Conservation (phyloP, 2,888 invertebrate genomes). For the Mythimna loreyi region DNA sequence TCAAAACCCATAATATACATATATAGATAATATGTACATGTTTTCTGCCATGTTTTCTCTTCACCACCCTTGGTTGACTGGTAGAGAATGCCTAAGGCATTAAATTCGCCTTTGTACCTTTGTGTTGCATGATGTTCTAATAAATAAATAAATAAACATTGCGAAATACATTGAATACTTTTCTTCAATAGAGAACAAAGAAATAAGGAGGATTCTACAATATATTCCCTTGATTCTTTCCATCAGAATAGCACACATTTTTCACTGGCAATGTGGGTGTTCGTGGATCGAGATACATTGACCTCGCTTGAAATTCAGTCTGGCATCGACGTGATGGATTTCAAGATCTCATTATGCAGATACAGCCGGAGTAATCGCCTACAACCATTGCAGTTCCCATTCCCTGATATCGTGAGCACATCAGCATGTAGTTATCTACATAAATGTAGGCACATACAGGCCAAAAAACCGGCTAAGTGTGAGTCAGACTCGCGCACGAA, state of each 20-base stretch:
- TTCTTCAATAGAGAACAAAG: slow-evolving; percentile 18
- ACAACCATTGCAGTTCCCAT: slow-evolving; percentile 44
- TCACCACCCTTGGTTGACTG: too few species aligned
- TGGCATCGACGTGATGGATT: slow-evolving; percentile 41
- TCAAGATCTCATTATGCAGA: slow-evolving; percentile 57
- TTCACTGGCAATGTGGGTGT: slow-evolving; percentile 37
- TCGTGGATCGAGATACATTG: slow-evolving; percentile 50
- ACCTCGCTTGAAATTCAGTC: slow-evolving; percentile 55
- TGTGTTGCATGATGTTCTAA: too few species aligned
- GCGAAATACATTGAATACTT: slow-evolving; percentile 12
- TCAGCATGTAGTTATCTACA: background rate
- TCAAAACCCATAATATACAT: too few species aligned
- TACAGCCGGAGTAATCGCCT: slow-evolving; percentile 39
- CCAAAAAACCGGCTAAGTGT: background rate
- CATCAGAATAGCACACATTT: slow-evolving; percentile 40
- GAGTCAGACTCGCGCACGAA: too few species aligned
- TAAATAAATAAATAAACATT: too few species aligned
- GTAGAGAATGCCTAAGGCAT: too few species aligned
- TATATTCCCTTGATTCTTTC: slow-evolving; percentile 17
- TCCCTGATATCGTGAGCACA: slow-evolving; percentile 16
- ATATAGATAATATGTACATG: too few species aligned
- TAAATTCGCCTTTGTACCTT: too few species aligned
- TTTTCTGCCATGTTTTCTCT: too few species aligned
- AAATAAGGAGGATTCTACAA: slow-evolving; percentile 25
- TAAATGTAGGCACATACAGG: background rate